These are phyloP conservation scores for Nanorana parkeri DNA, from an alignment of 2,113 vertebrate genomes.

Conservation along the genomic window DNA sequence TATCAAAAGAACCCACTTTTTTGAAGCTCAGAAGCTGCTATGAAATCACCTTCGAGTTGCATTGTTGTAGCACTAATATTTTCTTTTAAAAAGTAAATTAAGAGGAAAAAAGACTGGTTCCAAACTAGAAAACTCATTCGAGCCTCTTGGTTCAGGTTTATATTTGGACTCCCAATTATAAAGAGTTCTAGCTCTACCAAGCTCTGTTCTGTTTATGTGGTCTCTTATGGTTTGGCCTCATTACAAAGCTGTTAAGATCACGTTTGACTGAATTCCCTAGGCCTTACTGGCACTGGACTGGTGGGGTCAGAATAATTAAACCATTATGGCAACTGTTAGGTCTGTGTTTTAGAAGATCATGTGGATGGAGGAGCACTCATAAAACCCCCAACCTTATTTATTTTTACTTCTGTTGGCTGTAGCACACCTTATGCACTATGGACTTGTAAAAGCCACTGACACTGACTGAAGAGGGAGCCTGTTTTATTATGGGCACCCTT, in stretches of 20 bases:
- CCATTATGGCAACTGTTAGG: conserved; percentile 67
- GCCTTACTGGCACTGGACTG: conserved; percentile 81
- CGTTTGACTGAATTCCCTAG: conserved; percentile 74
- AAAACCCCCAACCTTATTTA: conserved; percentile 63
- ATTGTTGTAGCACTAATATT: conserved; percentile 82
- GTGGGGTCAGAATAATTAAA: conserved; percentile 75
- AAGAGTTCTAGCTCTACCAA: conserved; percentile 23
- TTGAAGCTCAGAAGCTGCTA: conserved; percentile 73
- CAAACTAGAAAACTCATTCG: conserved; percentile 82
- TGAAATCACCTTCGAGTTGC: conserved; percentile 72
- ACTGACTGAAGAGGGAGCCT: conserved; percentile 72
- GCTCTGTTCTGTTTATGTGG: conserved; percentile 68
- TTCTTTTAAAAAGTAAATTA: conserved; percentile 71
- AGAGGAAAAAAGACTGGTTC: conserved; percentile 68
- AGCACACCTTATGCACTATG: conserved; percentile 82
- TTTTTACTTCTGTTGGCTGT: conserved; percentile 71
- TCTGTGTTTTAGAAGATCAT: conserved; percentile 76
- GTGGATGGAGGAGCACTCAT: conserved; percentile 64
- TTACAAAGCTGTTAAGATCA: conserved; percentile 74
- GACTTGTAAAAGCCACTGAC: conserved; percentile 79
- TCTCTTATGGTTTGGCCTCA: conserved; percentile 70
- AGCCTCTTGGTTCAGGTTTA: conserved; percentile 76
- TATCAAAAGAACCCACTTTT: conserved; percentile 75
- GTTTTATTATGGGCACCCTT: conserved; percentile 5
- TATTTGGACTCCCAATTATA: conserved; percentile 71